Base-by-base conservation (phyloP, 2,888 invertebrate species). In the Acanthosepion lycidas region DNA sequence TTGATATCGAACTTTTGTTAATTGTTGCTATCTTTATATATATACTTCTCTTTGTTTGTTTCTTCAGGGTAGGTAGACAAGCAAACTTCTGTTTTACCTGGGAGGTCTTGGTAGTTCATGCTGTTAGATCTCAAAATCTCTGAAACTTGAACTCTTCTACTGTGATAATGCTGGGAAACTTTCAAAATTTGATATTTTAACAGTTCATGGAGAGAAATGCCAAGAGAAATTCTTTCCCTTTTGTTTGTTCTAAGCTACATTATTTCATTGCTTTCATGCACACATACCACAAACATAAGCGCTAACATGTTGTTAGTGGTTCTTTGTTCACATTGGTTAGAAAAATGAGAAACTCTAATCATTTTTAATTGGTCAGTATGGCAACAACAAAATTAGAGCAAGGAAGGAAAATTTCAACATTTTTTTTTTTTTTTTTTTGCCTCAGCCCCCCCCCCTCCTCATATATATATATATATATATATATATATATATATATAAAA, bases 101-200 rank as follows among this genome's bases (percentile, higher is more conserved):
- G 78, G n/a, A n/a, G 78, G 33, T 78, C n/a, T 78, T 78, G n/a
- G 18, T 78, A n/a, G n/a, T 23, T 59, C 20, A 23, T 20, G 59
- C n/a, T 78, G n/a, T 78, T 78, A 78, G n/a, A n/a, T 78, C 78
- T 78, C 64, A 64, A 64, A 64, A 64, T 64, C 64, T 64, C 51
- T 64, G 23, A 64, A 64, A 64, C 2, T 78, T 78, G 15, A 78
- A 78, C n/a, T 78, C 78, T 78, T 33, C n/a, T 78, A 78, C n/a
- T 78, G 78, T 78, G 78, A 78, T 78, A 78, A 78, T 78, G 78
- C 78, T 78, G 78, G 78, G 59, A 33, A 78, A 78, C 78, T 78
- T 78, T 78, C 78, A 78, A 64, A 64, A 26, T 64, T n/a, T 78
- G 78, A 78, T 78, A 78, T 78, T 78, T 59, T 78, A 78, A 78